Percentiles rank a stretch among this genome's conserved stretches.
phyloP scores from a whole-genome alignment of 23 tunicate genomes.

The Clavelina lepadiformis region DNA sequence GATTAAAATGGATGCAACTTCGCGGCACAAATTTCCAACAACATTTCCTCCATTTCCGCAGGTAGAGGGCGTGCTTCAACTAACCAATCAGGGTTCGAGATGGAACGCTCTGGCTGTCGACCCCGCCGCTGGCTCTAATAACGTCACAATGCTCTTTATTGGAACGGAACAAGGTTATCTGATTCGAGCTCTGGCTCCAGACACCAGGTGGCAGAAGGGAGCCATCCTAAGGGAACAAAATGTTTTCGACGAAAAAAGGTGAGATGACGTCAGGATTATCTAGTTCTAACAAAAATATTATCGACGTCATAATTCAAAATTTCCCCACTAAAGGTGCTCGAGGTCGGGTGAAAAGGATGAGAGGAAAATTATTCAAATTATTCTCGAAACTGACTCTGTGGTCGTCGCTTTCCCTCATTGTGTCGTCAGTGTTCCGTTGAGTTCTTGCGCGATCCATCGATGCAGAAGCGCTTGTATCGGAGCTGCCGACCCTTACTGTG shows the following conservation, averaged over 20 bases:
- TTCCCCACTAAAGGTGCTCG: background rate
- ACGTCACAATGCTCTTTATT: conserved; percentile 37
- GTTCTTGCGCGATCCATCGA: conserved; percentile 30
- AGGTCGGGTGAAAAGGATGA: conserved; percentile 4
- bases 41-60: conserved; percentile 7
- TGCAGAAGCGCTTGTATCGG: conserved; percentile 59
- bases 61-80: conserved; percentile 48
- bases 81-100: conserved; percentile 60
- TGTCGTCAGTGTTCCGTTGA: conserved; percentile 49
- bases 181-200: conserved; percentile 36
- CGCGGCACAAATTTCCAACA: conserved; percentile 2
- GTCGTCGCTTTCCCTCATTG: conserved; percentile 60
- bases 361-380: conserved; percentile 17
- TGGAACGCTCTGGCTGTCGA: conserved; percentile 47
- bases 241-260: conserved; percentile 61
- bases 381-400: conserved; percentile 20
- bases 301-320: background rate
- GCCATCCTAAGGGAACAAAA: conserved; percentile 19
- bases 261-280: background rate
- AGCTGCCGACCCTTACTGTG: conserved; percentile 86
- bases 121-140: conserved; percentile 32
- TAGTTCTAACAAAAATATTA: background rate
- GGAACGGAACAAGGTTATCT: conserved; percentile 64
- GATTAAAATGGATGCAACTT: no score
- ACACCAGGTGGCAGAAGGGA: conserved; percentile 12